Evolutionary conservation across 2,888 invertebrate species (phyloP).

Genomic region (Mycalesis mineus): DNA sequence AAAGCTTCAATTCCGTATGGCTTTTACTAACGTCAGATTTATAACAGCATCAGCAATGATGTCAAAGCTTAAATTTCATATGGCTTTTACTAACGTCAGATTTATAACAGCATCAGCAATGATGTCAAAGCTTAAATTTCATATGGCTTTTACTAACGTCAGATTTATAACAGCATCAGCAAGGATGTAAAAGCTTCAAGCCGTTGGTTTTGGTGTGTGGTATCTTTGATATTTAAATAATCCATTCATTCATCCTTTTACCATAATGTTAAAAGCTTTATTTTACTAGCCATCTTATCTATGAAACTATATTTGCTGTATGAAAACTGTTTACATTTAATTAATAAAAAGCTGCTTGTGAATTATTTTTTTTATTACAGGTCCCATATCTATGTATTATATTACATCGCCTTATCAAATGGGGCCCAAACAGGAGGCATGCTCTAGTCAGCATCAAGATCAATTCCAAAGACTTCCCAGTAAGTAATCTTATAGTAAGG

Average conservation of each 20-base stretch:
- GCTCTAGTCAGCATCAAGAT: not conserved
- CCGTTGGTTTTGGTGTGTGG: not conserved
- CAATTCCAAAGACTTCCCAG: not conserved
- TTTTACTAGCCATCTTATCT: no score
- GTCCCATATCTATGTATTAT: constrained; percentile 51
- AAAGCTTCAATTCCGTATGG: no score
- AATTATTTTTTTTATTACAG: constrained; percentile 32
- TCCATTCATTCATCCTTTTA: not conserved
- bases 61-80: no score
- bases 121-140: no score
- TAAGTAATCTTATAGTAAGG: not conserved
- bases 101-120: not conserved
- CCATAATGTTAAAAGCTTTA: no score
- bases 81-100: no score
- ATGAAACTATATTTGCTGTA: no score
- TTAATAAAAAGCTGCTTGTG: no score
- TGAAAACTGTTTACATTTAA: no score
- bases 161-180: not conserved
- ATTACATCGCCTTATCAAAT: constrained; percentile 25
- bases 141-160: no score
- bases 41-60: no score
- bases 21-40: no score
- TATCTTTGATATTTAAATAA: not conserved
- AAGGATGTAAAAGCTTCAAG: not conserved
- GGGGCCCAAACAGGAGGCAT: not conserved